Evolutionary conservation across 2,888 invertebrate genomes (phyloP).

Genomic region (Lysandra coridon): DNA sequence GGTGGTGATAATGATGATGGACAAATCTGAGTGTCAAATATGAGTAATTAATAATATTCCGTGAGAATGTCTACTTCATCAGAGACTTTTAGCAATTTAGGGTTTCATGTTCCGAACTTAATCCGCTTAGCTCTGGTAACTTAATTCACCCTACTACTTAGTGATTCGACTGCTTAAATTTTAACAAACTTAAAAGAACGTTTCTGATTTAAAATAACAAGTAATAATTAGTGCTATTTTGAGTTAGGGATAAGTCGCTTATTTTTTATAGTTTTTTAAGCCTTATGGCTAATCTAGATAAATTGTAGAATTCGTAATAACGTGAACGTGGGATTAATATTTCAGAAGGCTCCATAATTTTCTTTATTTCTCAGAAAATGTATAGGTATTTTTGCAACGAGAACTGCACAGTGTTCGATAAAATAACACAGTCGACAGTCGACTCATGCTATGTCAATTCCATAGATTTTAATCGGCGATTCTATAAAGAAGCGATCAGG

Average conservation of each 20-base stretch:
- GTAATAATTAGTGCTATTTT: not conserved
- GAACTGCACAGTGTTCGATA: no score
- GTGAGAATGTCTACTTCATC: slow-evolving; percentile 20
- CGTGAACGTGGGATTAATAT: no score
- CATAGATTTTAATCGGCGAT: no score
- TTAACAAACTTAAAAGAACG: not conserved
- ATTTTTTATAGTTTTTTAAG: not conserved
- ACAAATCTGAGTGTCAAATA: not conserved
- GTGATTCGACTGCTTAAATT: not conserved
- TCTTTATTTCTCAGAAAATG: no score
- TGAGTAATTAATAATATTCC: slow-evolving; percentile 20
- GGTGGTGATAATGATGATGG: not conserved
- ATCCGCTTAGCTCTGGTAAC: slow-evolving; percentile 17
- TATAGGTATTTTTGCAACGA: no score
- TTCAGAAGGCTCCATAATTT: no score
- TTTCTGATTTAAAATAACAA: not conserved
- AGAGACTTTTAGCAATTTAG: slow-evolving; percentile 14
- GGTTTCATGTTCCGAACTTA: slow-evolving; percentile 24
- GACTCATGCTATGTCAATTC: no score
- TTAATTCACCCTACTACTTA: slow-evolving; percentile 21
- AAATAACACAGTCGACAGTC: no score
- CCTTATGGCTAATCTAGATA: no score
- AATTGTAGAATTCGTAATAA: no score
- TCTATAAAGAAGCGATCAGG: no score
- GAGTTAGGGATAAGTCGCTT: not conserved